Base-by-base conservation (phyloP, 2,797 vertebrate species). In the Cygnus olor region DNA sequence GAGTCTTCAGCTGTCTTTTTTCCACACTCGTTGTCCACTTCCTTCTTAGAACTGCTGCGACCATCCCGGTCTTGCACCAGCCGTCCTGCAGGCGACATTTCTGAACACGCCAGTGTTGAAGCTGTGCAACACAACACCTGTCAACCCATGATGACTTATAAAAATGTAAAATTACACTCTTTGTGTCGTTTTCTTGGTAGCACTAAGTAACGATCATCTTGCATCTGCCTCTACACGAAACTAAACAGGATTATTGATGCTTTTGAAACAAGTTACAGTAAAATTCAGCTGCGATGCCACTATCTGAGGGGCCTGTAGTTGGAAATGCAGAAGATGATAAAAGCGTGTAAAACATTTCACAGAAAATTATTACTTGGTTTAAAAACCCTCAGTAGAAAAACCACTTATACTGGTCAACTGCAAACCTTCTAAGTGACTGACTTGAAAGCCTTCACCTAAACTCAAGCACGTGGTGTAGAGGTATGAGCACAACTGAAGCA, bases 1-100 rank as follows among this genome's bases (percentile, higher is more conserved):
- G 1, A 72, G 85, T 22, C 91, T 94, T 94, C 97, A 97, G 96
- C 96, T 97, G 97, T 92, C 95, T 73, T 68, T 71, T 71, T 80
- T 54, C 64, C 42, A 80, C 88, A 15, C 10, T 83, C 64, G 68
- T 89, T 11, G 20, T 57, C 86, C 73, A 28, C 63, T 24, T 89
- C 73, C 79, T 53, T 77, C 90, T 93, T 82, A 36, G 68, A 84
- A 72, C 84, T 66, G 51, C 45, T 56, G 6, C 3, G 49, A 30
- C 73, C 64, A 65, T 22, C 92, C 65, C 76, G 18, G 1, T 11
- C 81, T 38, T 49, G 80, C 91, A 71, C 86, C 76, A 54, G 27
- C 44, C 73, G 79, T 51, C 38, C 83, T 8, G 0, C 22, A 49
- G 65, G 71, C 82, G 9, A 11, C 68, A 34, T 69, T 90, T 91